Evolutionary conservation across 1,140 invertebrate species (phyloP).

Genomic region (Colletes latitarsis): DNA sequence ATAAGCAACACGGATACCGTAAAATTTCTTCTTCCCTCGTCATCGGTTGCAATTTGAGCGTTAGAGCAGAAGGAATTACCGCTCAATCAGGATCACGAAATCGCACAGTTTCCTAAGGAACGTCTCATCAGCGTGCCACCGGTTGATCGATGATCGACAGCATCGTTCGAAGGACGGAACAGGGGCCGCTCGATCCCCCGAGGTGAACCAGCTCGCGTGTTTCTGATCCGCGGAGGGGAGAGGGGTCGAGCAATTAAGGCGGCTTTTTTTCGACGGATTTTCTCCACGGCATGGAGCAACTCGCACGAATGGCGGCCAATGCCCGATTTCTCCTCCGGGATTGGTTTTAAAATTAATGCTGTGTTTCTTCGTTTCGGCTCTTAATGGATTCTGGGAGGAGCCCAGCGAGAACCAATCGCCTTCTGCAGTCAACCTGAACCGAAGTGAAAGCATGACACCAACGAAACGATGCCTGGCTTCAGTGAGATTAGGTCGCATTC

Average conservation of each 20-base stretch:
- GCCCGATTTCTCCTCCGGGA: constrained; percentile 71
- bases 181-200: constrained; percentile 47
- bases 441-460: constrained; percentile 77
- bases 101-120: background rate
- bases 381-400: constrained; percentile 81
- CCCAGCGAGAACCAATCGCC: constrained; percentile 77
- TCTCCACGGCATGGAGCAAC: constrained; percentile 44
- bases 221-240: constrained; percentile 46
- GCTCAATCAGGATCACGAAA: background rate
- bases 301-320: constrained; percentile 71
- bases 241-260: constrained; percentile 69
- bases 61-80: too few relatives aligned
- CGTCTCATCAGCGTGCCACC: background rate
- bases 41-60: too few relatives aligned
- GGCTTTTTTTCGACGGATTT: constrained; percentile 65
- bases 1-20: too few relatives aligned
- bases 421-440: constrained; percentile 65
- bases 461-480: constrained; percentile 73
- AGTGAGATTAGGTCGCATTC: constrained; percentile 69
- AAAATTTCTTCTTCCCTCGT: too few relatives aligned
- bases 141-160: constrained; percentile 29
- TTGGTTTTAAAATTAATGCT: constrained; percentile 80
- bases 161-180: constrained; percentile 39
- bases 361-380: constrained; percentile 78
- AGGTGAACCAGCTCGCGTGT: constrained; percentile 57